phyloP scores from a whole-genome alignment of 2,113 vertebrate species.

The Calyptommatus sinebrachiatus region DNA sequence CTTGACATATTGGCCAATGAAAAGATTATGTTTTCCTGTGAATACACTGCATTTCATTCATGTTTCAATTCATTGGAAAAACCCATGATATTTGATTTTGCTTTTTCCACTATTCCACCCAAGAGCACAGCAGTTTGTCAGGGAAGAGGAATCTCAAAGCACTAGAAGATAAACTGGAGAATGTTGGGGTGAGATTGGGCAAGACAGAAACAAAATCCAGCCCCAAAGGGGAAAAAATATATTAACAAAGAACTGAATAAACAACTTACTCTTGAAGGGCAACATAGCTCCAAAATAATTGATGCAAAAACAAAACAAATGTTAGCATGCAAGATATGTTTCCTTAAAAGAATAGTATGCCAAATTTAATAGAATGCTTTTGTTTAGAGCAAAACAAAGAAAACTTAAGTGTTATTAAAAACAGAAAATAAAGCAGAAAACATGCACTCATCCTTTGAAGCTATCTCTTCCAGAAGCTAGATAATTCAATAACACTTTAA shows the following conservation, averaged over 20 bases:
- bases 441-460: not conserved
- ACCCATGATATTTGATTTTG: not conserved
- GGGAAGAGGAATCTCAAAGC: not conserved
- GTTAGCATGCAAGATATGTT: slow-evolving; percentile 36
- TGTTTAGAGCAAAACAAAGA: not conserved
- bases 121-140: not conserved
- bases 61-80: not conserved
- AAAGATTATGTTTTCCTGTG: not conserved
- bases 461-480: not conserved
- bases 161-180: not conserved
- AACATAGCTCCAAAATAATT: slow-evolving; percentile 67
- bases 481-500: slow-evolving; percentile 3
- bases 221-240: not conserved
- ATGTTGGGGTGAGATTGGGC: not conserved
- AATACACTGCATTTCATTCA: not conserved
- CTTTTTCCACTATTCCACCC: not conserved
- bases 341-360: slow-evolving; percentile 5
- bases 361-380: slow-evolving; percentile 11
- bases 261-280: slow-evolving; percentile 66
- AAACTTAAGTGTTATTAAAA: slow-evolving; percentile 27
- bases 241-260: slow-evolving; percentile 3
- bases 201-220: not conserved
- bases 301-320: slow-evolving; percentile 60
- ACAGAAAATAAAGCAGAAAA: not conserved
- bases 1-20: not conserved